Evolutionary conservation across 2,113 vertebrate species (phyloP).

Genomic region (Halichoeres trimaculatus): DNA sequence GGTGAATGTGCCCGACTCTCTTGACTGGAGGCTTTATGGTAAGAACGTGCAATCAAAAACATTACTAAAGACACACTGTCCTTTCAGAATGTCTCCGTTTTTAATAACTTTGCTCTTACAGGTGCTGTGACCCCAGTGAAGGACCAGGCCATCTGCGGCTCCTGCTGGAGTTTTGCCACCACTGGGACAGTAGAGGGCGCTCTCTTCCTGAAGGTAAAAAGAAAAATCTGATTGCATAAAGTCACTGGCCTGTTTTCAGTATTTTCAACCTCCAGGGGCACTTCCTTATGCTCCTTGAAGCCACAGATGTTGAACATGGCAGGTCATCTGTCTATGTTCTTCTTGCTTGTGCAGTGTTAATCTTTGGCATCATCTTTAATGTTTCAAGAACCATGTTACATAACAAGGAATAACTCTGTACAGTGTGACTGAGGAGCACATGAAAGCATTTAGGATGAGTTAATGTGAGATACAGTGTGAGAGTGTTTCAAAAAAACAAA

Average conservation of each 20-base stretch:
- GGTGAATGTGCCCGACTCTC: constrained; percentile 79
- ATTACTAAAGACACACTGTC: not conserved
- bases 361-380: not conserved
- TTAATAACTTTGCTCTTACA: constrained; percentile 38
- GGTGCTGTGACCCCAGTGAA: constrained; percentile 86
- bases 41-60: not conserved
- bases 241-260: not conserved
- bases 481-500: no score
- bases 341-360: not conserved
- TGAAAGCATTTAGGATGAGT: no score
- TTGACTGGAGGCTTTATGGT: constrained; percentile 87
- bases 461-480: no score
- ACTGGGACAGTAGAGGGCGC: constrained; percentile 84
- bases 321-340: constrained; percentile 18
- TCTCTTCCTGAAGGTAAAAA: constrained; percentile 83
- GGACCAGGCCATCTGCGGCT: constrained; percentile 86
- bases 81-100: not conserved
- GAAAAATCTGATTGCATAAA: not conserved
- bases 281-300: constrained; percentile 25
- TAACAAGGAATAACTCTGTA: not conserved
- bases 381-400: not conserved
- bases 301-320: constrained; percentile 7
- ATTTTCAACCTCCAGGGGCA: not conserved
- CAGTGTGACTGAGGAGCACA: no score
- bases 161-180: constrained; percentile 85